phyloP scores from a whole-genome alignment of 2,113 vertebrate genomes.

The Psittacula cyanocephala region DNA sequence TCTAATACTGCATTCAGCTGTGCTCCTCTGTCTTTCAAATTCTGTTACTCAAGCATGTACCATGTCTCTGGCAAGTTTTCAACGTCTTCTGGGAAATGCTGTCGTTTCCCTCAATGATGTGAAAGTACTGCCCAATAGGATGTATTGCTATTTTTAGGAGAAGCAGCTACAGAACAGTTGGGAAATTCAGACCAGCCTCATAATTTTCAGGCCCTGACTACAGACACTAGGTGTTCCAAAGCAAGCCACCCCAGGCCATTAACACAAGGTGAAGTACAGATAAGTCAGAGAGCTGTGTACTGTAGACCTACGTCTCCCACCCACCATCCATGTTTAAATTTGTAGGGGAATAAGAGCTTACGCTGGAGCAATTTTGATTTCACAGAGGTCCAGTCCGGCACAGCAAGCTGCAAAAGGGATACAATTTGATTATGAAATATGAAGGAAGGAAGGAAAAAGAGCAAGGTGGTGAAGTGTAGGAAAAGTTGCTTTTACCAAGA shows the following conservation, averaged over 20 bases:
- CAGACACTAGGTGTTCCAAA: neutral
- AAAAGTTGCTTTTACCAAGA: neutral
- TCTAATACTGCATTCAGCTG: neutral
- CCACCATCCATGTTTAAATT: neutral
- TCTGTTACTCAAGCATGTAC: neutral
- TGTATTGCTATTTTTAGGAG: neutral
- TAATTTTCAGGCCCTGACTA: neutral
- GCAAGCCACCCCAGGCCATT: neutral
- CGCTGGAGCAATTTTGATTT: constrained; percentile 20
- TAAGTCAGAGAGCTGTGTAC: neutral
- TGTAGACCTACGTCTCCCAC: neutral
- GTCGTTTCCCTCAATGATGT: neutral
- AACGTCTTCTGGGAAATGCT: neutral
- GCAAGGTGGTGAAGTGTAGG: neutral
- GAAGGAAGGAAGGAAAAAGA: neutral
- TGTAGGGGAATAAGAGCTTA: neutral
- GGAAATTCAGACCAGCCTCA: neutral
- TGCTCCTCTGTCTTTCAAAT: neutral
- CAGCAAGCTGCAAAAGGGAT: neutral
- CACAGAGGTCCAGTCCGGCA: neutral
- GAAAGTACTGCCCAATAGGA: neutral
- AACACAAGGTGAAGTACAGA: neutral
- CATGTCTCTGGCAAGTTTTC: neutral
- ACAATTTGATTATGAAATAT: neutral
- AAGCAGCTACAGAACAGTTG: neutral